phyloP scores from a whole-genome alignment of 1,140 invertebrate species.

The Euglossa dilemma region DNA sequence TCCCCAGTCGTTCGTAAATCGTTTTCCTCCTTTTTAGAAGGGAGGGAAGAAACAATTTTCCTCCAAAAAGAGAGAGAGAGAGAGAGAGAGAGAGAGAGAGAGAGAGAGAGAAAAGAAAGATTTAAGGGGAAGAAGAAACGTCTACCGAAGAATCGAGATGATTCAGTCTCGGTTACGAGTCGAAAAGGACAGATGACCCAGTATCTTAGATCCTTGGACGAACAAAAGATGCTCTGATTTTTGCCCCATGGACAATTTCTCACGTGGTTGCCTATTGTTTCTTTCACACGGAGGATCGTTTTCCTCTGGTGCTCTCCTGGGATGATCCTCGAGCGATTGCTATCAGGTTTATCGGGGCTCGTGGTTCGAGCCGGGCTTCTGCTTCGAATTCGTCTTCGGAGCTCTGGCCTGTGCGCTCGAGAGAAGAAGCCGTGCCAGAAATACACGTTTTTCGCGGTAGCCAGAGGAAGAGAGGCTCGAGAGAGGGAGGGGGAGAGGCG shows the following conservation, averaged over 20 bases:
- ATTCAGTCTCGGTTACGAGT: not conserved
- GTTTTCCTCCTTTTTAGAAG: no score
- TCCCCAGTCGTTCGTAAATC: no score
- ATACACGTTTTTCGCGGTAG: constrained; percentile 44
- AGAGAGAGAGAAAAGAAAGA: no score
- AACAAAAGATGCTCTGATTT: not conserved
- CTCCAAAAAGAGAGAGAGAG: not conserved
- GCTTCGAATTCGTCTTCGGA: constrained; percentile 25
- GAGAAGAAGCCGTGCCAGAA: constrained; percentile 44
- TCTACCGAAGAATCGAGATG: no score
- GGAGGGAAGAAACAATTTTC: not conserved
- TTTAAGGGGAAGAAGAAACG: no score
- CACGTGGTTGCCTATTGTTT: not conserved
- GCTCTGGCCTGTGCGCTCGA: constrained; percentile 11
- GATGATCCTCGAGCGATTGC: constrained; percentile 9
- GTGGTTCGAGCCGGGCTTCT: not conserved
- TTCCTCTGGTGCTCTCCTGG: not conserved
- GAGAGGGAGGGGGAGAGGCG: constrained; percentile 10
- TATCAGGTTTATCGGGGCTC: constrained; percentile 30
- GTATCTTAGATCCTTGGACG: not conserved
- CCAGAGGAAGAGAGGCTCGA: constrained; percentile 16
- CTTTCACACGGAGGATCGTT: not conserved
- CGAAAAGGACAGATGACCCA: not conserved
- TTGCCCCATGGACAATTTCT: not conserved
- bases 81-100: no score